Evolutionary conservation across 2,888 invertebrate genomes (phyloP).

Genomic region (Orthosia gracilis): DNA sequence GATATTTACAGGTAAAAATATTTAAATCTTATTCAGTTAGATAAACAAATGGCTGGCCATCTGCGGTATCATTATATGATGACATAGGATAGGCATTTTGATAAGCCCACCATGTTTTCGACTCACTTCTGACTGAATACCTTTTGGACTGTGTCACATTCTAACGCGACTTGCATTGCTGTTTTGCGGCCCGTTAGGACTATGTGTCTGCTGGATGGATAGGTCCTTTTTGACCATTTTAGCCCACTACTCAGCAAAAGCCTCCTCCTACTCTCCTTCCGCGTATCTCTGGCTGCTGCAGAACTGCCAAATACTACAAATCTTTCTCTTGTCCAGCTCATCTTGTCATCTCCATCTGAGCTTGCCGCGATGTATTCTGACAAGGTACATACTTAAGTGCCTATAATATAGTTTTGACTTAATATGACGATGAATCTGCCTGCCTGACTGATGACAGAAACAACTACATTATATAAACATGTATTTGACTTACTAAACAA

Average conservation of each 20-base stretch:
- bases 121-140: neutral
- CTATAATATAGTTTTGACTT: no score
- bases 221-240: neutral
- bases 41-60: no score
- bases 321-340: neutral
- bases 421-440: no score
- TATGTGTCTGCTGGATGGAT: no score
- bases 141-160: neutral
- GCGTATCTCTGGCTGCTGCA: neutral
- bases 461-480: neutral
- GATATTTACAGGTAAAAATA: no score
- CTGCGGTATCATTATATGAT: no score
- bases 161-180: neutral
- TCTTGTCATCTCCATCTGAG: neutral
- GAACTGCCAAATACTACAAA: neutral
- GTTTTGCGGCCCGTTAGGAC: neutral
- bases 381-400: no score
- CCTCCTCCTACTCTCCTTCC: neutral
- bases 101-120: neutral
- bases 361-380: neutral
- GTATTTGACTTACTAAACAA: neutral
- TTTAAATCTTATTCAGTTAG: no score
- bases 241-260: neutral
- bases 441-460: neutral
- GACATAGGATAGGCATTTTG: neutral